These are phyloP conservation scores for Psittacula cyanocephala DNA, from an alignment of 2,113 vertebrate species.

Conservation along the genomic window DNA sequence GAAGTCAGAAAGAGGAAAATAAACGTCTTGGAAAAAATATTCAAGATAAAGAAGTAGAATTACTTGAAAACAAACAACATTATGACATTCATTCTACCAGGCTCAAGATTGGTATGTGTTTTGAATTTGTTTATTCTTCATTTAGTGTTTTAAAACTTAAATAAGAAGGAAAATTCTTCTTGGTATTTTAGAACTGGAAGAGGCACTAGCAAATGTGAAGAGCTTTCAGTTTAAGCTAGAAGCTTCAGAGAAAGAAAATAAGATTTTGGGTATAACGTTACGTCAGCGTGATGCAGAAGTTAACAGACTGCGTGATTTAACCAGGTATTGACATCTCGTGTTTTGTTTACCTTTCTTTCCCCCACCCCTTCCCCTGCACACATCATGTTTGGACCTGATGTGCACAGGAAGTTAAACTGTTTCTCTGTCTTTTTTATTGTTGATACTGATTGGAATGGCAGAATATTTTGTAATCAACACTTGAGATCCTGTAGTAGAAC, in stretches of 20 bases:
- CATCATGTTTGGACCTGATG: not conserved
- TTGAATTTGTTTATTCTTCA: not conserved
- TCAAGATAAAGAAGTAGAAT: conserved; percentile 75
- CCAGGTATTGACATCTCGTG: conserved; percentile 70
- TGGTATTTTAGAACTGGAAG: conserved; percentile 74
- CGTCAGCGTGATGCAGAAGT: conserved; percentile 84
- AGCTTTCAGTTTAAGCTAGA: conserved; percentile 77
- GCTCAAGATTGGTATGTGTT: conserved; percentile 78
- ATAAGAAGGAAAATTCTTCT: not conserved
- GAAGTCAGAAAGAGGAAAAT: conserved; percentile 77
- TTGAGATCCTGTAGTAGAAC: not conserved
- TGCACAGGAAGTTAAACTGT: not conserved
- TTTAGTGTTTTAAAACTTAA: not conserved
- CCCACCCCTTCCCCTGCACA: not conserved
- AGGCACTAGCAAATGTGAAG: conserved; percentile 75
- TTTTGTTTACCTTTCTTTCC: not conserved
- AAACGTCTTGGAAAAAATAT: conserved; percentile 63
- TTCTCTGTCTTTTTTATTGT: not conserved
- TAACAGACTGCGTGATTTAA: conserved; percentile 75
- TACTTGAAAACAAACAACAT: conserved; percentile 77
- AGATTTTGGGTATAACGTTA: conserved; percentile 77
- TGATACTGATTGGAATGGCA: not conserved
- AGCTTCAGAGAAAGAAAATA: conserved; percentile 80
- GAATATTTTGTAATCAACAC: not conserved
- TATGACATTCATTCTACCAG: conserved; percentile 71